Percentiles rank a stretch among this genome's conserved stretches.
These are phyloP conservation scores for Monodelphis domestica DNA, from an alignment of 2,797 vertebrate species.

Conservation along the genomic window DNA sequence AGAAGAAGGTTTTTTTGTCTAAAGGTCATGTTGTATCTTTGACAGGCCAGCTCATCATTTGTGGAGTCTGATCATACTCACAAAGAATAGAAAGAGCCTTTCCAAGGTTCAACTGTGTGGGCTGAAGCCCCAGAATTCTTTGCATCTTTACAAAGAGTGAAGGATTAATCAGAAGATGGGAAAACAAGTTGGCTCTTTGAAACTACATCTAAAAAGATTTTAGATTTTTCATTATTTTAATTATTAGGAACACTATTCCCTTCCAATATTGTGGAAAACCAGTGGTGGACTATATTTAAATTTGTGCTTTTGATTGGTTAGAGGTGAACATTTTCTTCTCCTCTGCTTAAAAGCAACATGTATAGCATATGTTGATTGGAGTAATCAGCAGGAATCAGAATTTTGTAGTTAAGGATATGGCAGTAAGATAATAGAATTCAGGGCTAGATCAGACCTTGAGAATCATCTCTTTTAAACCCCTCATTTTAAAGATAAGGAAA, in stretches of 20 bases:
- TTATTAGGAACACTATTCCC: neutral
- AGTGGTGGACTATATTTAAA: neutral
- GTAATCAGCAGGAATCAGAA: neutral
- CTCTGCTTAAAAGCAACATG: neutral
- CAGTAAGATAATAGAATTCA: neutral
- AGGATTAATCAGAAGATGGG: neutral
- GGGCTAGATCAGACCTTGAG: neutral
- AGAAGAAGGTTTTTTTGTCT: neutral
- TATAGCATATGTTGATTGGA: neutral
- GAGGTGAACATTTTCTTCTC: neutral
- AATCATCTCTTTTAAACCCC: neutral
- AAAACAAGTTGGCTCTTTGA: neutral
- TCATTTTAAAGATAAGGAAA: neutral
- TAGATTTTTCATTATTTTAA: neutral
- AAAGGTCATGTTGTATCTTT: neutral
- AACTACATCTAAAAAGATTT: neutral
- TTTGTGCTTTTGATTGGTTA: neutral
- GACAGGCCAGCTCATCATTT: neutral
- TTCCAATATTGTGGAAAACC: neutral
- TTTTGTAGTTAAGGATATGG: neutral
- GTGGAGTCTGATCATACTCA: neutral
- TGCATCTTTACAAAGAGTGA: neutral
- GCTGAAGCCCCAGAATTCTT: neutral
- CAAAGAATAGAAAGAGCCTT: neutral
- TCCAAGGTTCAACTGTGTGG: neutral